These are phyloP conservation scores for Martes martes DNA, from an alignment of 2,113 vertebrate genomes.

Conservation along the genomic window DNA sequence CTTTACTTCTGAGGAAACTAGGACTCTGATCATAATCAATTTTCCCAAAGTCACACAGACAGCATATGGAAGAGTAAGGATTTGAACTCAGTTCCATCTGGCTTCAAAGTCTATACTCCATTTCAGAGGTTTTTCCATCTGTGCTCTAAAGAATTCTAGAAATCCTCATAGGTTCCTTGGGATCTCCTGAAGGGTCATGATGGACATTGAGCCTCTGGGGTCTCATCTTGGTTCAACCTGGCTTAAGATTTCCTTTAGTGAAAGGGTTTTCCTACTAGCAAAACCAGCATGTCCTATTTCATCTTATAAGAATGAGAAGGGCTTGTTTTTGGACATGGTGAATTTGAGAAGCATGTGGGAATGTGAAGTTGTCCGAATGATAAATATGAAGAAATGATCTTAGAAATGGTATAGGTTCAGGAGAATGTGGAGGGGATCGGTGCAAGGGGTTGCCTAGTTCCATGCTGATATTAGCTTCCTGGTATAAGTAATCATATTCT, in stretches of 20 bases:
- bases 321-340: background rate
- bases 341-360: background rate
- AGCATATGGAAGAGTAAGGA: background rate
- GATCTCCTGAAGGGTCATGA: background rate
- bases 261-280: background rate
- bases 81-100: background rate
- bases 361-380: background rate
- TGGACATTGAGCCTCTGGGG: background rate
- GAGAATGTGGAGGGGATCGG: background rate
- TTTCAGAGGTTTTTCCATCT: background rate
- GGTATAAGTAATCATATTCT: background rate
- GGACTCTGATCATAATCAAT: slow-evolving; percentile 19
- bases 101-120: background rate
- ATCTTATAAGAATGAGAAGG: background rate
- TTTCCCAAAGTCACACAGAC: background rate
- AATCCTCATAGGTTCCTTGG: background rate
- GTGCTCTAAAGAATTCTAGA: background rate
- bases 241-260: background rate
- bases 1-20: slow-evolving; percentile 44
- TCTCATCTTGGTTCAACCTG: background rate
- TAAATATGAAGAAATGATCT: background rate
- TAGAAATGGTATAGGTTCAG: background rate
- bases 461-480: background rate
- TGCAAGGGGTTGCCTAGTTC: background rate
- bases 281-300: background rate